Evolutionary conservation across 2,797 vertebrate species (phyloP), one percentile per base, ranked within the genome.

Genomic region (Triplophysa bombifrons): DNA sequence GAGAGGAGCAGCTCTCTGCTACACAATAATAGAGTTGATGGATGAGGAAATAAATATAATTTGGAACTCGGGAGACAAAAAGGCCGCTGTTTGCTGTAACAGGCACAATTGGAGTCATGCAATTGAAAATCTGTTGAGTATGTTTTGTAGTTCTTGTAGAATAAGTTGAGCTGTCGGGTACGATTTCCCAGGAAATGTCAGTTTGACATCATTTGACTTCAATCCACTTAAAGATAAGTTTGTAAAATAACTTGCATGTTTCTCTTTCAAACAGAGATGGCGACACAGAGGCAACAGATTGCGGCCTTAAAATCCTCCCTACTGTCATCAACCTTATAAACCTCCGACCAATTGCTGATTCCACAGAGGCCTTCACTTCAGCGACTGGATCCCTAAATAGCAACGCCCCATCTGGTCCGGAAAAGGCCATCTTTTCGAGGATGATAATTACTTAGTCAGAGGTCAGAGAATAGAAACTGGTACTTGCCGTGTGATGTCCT

Each of bases 381-480:
- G 48, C 38, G 51, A 65, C 70, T 69, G 46, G 20, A 20, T 66
- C 46, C 41, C 41, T 72, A 71, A 66, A 70, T 70, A 65, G 72
- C 41, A 38, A 17, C 58, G 58, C 38, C 51, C 68, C 72, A 60
- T 66, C 75, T 61, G 72, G 58, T 51, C 19, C 48, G 55, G 67
- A 61, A 53, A 81, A 84, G 77, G 58, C 67, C 25, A 64, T 79
- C 41, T 55, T 79, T 70, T 48, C 19, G 25, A 56, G 19, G 51
- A 80, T 56, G 69, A 75, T 79, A 74, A 80, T 79, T 79, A 78
- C 76, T 74, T 51, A 63, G 76, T 65, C 72, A 69, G 58, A 71
- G 72, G 71, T 79, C 81, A 71, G 56, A 64, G 66, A 83, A 79
- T 34, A 75, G 76, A 71, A 79, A 76, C 74, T 66, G 82, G 46